A percentile compares a stretch with the other conserved stretches of the same genome.
phyloP scores from a whole-genome alignment of 2,797 vertebrate species.

The Sebastiscus albofasciatus region DNA sequence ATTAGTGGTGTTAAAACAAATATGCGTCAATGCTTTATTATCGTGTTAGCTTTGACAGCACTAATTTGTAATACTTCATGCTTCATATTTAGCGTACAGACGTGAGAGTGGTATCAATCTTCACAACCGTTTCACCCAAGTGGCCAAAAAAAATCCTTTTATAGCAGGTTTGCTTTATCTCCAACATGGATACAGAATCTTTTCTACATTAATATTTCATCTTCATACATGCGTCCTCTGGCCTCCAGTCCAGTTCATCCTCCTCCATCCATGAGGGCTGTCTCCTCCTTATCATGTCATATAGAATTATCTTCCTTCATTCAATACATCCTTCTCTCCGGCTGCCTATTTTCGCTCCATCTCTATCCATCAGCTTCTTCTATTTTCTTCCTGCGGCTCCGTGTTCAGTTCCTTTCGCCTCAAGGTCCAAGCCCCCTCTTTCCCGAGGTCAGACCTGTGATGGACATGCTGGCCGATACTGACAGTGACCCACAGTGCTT shows the following conservation, averaged over 20 bases:
- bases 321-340: slow-evolving; percentile 20
- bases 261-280: slow-evolving; percentile 24
- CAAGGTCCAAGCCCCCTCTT: not conserved
- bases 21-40: no score
- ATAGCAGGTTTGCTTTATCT: not conserved
- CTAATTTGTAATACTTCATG: not conserved
- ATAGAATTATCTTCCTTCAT: slow-evolving; percentile 54
- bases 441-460: slow-evolving; percentile 55
- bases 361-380: slow-evolving; percentile 43
- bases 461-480: slow-evolving; percentile 38
- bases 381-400: slow-evolving; percentile 14
- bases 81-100: not conserved
- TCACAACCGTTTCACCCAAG: not conserved
- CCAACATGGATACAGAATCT: not conserved
- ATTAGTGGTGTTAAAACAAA: no score
- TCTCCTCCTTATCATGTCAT: slow-evolving; percentile 50
- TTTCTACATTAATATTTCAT: slow-evolving; percentile 2
- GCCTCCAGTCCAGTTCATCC: slow-evolving; percentile 21
- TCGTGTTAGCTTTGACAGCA: no score
- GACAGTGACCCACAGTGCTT: slow-evolving; percentile 43
- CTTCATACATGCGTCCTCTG: not conserved
- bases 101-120: not conserved
- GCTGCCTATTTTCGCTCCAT: slow-evolving; percentile 41
- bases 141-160: not conserved
- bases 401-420: slow-evolving; percentile 14